Evolutionary conservation across 2,113 vertebrate genomes (phyloP).

Genomic region (Rhagologus leucostigma): DNA sequence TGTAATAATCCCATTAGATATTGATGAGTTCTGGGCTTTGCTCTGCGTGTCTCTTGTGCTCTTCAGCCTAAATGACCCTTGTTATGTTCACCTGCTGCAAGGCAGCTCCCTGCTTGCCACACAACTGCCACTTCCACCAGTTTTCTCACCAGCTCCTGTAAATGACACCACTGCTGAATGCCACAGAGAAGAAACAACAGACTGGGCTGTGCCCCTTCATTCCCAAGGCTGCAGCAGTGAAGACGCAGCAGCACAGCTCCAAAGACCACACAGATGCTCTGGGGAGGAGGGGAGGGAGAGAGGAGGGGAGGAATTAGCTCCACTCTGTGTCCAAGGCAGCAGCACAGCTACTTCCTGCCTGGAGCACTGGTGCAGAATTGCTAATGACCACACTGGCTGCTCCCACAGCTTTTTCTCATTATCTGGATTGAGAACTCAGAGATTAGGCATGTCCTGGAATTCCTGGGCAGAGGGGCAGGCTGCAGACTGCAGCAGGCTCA

Average conservation of each 20-base stretch:
- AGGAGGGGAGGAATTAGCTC: background rate
- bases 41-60: background rate
- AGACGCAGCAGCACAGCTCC: background rate
- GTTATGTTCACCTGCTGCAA: background rate
- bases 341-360: constrained; percentile 24
- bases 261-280: constrained; percentile 4
- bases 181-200: background rate
- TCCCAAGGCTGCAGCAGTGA: background rate
- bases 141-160: background rate
- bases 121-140: background rate
- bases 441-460: background rate
- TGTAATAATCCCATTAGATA: background rate
- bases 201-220: background rate
- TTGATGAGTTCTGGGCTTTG: background rate
- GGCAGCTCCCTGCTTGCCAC: background rate
- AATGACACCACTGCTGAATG: background rate
- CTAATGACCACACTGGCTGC: constrained; percentile 13
- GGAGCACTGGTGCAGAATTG: constrained; percentile 34
- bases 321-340: constrained; percentile 1
- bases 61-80: background rate
- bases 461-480: background rate
- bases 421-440: background rate
- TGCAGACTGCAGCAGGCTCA: background rate
- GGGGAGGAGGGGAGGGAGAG: background rate
- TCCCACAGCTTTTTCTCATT: background rate